Evolutionary conservation across 2,113 vertebrate genomes (phyloP).

Genomic region (Plecotus auritus): DNA sequence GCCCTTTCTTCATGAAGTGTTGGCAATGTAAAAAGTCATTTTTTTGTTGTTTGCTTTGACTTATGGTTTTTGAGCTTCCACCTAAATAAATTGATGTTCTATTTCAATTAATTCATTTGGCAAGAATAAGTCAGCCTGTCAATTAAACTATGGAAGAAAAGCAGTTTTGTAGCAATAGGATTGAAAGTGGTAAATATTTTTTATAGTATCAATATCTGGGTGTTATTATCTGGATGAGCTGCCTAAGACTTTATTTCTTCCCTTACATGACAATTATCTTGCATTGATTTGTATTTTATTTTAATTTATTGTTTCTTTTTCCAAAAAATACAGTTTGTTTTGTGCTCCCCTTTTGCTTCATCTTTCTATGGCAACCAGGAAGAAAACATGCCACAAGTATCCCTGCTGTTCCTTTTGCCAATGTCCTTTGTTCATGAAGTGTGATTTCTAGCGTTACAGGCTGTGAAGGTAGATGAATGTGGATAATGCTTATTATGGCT

Average conservation of each 20-base stretch:
- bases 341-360: neutral
- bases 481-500: conserved; percentile 48
- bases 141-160: neutral
- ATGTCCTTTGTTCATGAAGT: conserved; percentile 34
- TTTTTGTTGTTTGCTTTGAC: neutral
- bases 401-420: neutral
- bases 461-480: conserved; percentile 60
- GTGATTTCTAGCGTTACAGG: conserved; percentile 14
- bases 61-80: neutral
- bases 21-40: neutral
- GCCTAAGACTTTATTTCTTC: neutral
- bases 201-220: neutral
- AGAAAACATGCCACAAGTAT: neutral
- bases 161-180: neutral
- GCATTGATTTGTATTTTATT: neutral
- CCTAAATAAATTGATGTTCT: neutral
- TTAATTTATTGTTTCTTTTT: conserved; percentile 1
- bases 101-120: neutral
- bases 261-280: neutral
- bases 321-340: neutral
- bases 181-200: neutral
- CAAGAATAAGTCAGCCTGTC: neutral
- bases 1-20: neutral
- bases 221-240: neutral
- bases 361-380: neutral